phyloP scores from a whole-genome alignment of 2,888 invertebrate genomes.

The Cephus pulcher region DNA sequence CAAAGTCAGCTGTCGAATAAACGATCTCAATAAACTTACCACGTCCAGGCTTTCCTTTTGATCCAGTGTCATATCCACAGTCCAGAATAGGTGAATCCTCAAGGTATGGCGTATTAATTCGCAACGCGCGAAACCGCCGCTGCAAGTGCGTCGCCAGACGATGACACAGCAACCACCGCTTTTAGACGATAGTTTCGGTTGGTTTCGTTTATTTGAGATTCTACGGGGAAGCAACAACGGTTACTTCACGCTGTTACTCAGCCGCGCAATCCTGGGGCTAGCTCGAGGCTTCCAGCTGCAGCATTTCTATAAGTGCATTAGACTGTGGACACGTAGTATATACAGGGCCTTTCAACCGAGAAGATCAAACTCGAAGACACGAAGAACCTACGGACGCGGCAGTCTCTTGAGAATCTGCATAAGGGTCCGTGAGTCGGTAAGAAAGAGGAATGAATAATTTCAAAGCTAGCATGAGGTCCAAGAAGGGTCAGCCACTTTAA shows the following conservation, averaged over 20 bases:
- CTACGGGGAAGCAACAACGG: conserved; percentile 9
- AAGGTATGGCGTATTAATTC: neutral
- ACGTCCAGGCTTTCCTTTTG: neutral
- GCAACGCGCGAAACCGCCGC: conserved; percentile 9
- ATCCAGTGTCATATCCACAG: neutral
- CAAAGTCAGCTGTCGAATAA: neutral
- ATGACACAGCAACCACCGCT: conserved; percentile 47
- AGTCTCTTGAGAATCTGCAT: neutral
- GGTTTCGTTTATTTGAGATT: conserved; percentile 46
- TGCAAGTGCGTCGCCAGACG: conserved; percentile 47
- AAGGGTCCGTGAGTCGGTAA: neutral
- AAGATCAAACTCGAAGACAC: neutral
- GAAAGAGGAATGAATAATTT: neutral
- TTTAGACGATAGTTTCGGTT: conserved; percentile 40
- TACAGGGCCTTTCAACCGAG: neutral
- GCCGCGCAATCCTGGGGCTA: neutral
- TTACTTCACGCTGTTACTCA: conserved; percentile 6
- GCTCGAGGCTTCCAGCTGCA: neutral
- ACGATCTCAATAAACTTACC: neutral
- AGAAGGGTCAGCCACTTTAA: neutral
- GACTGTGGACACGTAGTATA: neutral
- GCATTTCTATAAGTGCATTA: neutral
- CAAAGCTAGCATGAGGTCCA: neutral
- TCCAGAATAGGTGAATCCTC: neutral
- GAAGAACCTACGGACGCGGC: neutral